These are phyloP conservation scores for Arothron firmamentum DNA, from an alignment of 2,113 vertebrate genomes.

Conservation along the genomic window DNA sequence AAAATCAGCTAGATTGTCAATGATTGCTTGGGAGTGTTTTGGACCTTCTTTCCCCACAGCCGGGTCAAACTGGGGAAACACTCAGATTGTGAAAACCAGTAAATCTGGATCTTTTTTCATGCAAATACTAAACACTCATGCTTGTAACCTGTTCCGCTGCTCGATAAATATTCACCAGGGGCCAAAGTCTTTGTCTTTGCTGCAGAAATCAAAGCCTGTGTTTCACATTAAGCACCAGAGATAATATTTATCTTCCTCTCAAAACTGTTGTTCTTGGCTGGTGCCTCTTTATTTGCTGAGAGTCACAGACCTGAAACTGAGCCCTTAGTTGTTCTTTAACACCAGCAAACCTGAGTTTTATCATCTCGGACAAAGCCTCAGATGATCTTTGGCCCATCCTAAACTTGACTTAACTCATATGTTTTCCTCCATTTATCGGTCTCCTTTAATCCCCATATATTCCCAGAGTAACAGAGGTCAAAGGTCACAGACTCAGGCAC, in stretches of 20 bases:
- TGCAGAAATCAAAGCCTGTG: no score
- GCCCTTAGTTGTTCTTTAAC: constrained; percentile 30
- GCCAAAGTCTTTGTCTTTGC: constrained; percentile 10
- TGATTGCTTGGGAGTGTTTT: background rate
- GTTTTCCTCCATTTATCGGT: constrained; percentile 3
- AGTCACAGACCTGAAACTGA: background rate
- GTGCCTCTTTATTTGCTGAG: background rate
- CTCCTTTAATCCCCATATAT: background rate
- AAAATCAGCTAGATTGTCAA: constrained; percentile 22
- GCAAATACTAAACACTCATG: background rate
- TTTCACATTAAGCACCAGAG: background rate
- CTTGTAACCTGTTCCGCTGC: no score
- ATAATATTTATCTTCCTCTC: background rate
- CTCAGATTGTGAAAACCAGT: background rate
- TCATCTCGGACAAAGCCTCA: background rate
- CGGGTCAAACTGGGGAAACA: background rate
- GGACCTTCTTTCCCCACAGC: background rate
- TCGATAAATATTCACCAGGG: background rate
- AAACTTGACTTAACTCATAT: background rate
- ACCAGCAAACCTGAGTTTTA: background rate
- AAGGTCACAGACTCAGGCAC: background rate
- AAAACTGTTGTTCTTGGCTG: background rate
- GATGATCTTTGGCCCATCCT: background rate
- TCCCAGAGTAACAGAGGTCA: constrained; percentile 5
- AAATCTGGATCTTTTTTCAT: background rate